Base-by-base conservation (phyloP, 2,113 vertebrate species). In the Nanger granti region DNA sequence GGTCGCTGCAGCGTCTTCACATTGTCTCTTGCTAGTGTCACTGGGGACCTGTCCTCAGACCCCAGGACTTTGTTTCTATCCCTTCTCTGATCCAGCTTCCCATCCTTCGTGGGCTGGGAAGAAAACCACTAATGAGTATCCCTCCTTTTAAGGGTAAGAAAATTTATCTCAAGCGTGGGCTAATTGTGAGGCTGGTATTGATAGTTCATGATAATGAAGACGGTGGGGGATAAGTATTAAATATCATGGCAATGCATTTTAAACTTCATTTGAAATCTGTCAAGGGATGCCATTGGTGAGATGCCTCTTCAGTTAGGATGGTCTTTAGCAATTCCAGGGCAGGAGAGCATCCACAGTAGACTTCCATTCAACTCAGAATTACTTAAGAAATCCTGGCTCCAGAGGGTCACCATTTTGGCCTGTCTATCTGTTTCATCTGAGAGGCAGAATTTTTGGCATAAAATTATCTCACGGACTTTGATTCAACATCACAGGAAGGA, bases 81-180 rank as follows among this genome's bases (percentile, higher is more conserved):
- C 15, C 14, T 87, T 83, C 29, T 96, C 3, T 82, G 29, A 86
- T 20, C 13, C 7, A 0, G 2, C 28, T 49, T 97, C 47, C 76
- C 31, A 22, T 62, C 41, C 4, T 88, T 93, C 85, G 28, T 26
- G 49, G 86, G 14, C 60, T 83, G 82, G 49, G 41, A 87, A 64
- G 54, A 93, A 89, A 91, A 89, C 60, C n/a, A 37, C 37, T 57
- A n/a, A 64, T 80, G 52, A 87, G 13, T 9, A 55, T 83, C 29
- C 6, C 54, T 94, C 17, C 37, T 97, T 92, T 62, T 37, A 91
- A 91, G 28, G 24, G 73, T 49, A 91, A 92, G 44, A 86, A 90
- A 12, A 55, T 87, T 84, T 89, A 60, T 47, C 60, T 93, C 83
- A 87, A 83, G 12, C 29, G 64, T 41, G 95, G 37, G 87, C 31